A percentile compares a stretch with the other conserved stretches of the same genome.
Evolutionary conservation across 2,113 vertebrate species (phyloP).

Genomic region (Tylochromis polylepis): DNA sequence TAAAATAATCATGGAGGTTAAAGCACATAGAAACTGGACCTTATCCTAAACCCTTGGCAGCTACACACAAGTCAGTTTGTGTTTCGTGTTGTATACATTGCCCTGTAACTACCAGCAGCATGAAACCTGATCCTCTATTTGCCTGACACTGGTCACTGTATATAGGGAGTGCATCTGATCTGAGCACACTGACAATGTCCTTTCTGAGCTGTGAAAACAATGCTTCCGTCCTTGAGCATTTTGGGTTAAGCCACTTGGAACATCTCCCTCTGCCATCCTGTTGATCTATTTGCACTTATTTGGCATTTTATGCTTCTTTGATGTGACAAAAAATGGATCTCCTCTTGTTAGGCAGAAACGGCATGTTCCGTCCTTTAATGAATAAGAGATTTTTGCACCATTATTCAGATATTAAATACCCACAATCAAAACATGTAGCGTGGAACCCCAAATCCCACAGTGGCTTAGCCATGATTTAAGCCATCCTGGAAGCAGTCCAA

Average conservation of each 20-base stretch:
- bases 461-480: constrained; percentile 59
- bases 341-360: neutral
- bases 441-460: constrained; percentile 37
- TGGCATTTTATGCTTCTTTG: neutral
- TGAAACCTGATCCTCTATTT: constrained; percentile 51
- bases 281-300: neutral
- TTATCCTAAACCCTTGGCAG: constrained; percentile 15
- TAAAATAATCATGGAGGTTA: constrained; percentile 28
- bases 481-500: constrained; percentile 49
- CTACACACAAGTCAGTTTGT: constrained; percentile 31
- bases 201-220: constrained; percentile 22
- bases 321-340: neutral
- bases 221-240: neutral
- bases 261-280: neutral
- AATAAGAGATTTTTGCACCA: neutral
- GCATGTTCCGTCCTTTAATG: neutral
- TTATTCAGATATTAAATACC: constrained; percentile 31
- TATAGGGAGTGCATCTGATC: constrained; percentile 23
- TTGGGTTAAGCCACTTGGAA: neutral
- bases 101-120: constrained; percentile 35
- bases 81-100: constrained; percentile 45
- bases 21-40: constrained; percentile 31
- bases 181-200: neutral
- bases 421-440: constrained; percentile 10
- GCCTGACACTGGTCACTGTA: constrained; percentile 25